A percentile compares a stretch with the other conserved stretches of the same genome.
These are phyloP conservation scores for Myotis vivesi DNA, from an alignment of 2,797 vertebrate species.

Conservation along the genomic window DNA sequence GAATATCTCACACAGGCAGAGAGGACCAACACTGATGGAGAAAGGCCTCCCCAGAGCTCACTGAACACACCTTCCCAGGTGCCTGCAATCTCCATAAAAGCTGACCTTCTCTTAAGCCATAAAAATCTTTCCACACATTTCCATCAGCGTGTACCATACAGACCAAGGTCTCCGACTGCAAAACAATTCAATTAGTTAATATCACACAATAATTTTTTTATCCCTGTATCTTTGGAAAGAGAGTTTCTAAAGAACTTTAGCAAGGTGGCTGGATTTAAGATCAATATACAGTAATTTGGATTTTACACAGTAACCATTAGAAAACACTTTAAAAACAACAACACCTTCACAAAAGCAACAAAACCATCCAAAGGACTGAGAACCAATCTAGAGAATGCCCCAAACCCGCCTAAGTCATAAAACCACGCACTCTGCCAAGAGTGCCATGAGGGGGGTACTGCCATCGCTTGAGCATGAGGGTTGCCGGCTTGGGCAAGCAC, in stretches of 20 bases:
- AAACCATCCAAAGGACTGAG: neutral
- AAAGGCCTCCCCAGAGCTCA: neutral
- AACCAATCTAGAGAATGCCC: neutral
- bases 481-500: neutral
- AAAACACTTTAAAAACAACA: neutral
- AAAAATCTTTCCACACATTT: neutral
- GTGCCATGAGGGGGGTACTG: neutral
- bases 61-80: neutral
- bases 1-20: neutral
- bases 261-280: neutral
- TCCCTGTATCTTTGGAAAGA: neutral
- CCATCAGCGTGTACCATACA: neutral
- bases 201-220: neutral
- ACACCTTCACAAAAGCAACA: neutral
- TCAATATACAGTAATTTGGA: neutral
- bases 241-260: neutral
- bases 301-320: neutral
- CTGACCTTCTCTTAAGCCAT: neutral
- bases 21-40: neutral
- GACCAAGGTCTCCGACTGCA: neutral
- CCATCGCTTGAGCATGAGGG: neutral
- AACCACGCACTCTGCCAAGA: neutral
- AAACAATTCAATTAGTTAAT: neutral
- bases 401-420: neutral
- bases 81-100: neutral